Base-by-base conservation (phyloP, 2,888 invertebrate genomes). In the Zaprionus lineosus region DNA sequence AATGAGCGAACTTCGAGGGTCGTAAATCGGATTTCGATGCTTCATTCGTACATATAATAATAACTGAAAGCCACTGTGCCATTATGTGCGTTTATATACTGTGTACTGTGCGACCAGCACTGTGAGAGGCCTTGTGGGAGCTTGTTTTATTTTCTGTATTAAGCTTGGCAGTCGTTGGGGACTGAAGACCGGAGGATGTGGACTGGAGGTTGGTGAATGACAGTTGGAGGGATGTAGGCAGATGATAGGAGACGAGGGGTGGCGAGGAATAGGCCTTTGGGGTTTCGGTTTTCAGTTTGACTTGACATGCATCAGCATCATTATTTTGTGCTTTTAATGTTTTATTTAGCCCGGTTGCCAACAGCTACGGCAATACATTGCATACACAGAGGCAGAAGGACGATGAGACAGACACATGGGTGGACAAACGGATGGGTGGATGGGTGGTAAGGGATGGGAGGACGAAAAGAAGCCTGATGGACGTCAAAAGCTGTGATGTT, bases 281-380 rank as follows among this genome's bases (percentile, higher is more conserved):
- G 79, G 72, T 66, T 77, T 76, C 59, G 74, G 77, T 72, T 77
- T 76, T 74, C 74, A 78, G 76, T 78, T 78, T 76, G 77, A 69
- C 77, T 79, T 77, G 77, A 79, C 77, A 79, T 78, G 79, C 79
- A 78, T 78, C 77, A 78, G 77, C 77, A 78, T 78, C 79, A 78
- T 78, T 78, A 78, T 78, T 79, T 78, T 79, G 79, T 76, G 79
- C 79, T 76, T 78, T 78, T 78, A 78, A 78, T 78, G 79, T 78
- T 78, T 79, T 78, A 78, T 78, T 78, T 79, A 76, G 79, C 72
- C 64, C 41, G 63, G 59, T 61, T 79, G 76, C 79, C 77, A 72
- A 65, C 79, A 72, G 76, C 66, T 51, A 57, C 36, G 56, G 65
- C 73, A 59, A 73, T 70, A 74, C 55, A 75, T 69, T 41, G 39